Evolutionary conservation across 2,888 invertebrate species (phyloP).

Genomic region (Pyrgus malvae): DNA sequence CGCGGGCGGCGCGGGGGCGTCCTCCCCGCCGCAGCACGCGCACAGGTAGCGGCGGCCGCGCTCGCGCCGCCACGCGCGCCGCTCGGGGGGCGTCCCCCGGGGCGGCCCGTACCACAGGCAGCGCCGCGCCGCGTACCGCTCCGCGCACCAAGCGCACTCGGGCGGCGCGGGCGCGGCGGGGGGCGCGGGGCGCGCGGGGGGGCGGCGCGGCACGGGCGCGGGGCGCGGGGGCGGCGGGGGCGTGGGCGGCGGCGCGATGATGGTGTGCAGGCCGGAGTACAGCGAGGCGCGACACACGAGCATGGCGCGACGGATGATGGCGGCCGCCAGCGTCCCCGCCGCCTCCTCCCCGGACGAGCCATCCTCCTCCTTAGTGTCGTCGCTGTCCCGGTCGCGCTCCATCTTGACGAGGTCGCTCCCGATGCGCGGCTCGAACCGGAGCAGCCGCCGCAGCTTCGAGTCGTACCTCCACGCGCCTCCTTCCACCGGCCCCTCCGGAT

Average conservation of each 20-base stretch:
- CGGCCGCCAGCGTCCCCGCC: slow-evolving; percentile 60
- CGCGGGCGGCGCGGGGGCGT: slow-evolving; percentile 29
- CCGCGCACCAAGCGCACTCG: slow-evolving; percentile 61
- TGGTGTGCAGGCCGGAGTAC: slow-evolving; percentile 83
- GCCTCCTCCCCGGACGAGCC: slow-evolving; percentile 34
- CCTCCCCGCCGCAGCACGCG: slow-evolving; percentile 81
- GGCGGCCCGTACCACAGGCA: slow-evolving; percentile 80
- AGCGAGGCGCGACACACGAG: slow-evolving; percentile 70
- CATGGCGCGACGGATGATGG: slow-evolving; percentile 71
- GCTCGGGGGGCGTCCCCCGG: slow-evolving; percentile 49
- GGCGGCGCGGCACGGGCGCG: slow-evolving; percentile 32
- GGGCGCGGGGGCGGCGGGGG: slow-evolving; percentile 43
- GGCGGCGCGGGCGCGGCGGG: slow-evolving; percentile 32
- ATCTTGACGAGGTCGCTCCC: slow-evolving; percentile 26
- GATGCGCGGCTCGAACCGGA: slow-evolving; percentile 39
- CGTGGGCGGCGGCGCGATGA: slow-evolving; percentile 67
- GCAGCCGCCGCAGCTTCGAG: slow-evolving; percentile 45
- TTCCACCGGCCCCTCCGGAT: slow-evolving; percentile 25
- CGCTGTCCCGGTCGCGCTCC: slow-evolving; percentile 20
- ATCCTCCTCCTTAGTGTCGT: slow-evolving; percentile 30
- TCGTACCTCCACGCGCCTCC: slow-evolving; percentile 35
- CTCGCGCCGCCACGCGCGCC: slow-evolving; percentile 51
- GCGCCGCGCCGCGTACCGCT: slow-evolving; percentile 52
- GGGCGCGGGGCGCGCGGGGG: slow-evolving; percentile 30
- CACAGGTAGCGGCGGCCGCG: slow-evolving; percentile 84